Conservation (phyloP, 1,140 invertebrate species). For the Anastrepha obliqua region DNA sequence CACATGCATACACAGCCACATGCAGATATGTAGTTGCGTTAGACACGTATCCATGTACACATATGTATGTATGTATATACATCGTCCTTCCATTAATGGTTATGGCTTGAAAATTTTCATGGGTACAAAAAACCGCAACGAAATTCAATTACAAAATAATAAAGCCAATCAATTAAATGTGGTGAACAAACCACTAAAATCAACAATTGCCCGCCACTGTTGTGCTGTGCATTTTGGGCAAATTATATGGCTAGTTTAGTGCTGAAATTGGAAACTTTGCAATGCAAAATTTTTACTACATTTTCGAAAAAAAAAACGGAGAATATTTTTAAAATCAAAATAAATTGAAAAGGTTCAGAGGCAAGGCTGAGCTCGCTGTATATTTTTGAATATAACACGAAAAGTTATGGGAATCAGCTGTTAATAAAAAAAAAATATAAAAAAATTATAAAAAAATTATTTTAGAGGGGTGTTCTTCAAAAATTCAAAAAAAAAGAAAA, state of each 20-base stretch:
- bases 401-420: too few relatives aligned
- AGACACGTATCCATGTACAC: not conserved
- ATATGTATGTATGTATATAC: not conserved
- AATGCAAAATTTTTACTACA: not conserved
- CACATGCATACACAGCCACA: too few relatives aligned
- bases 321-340: not conserved
- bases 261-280: not conserved
- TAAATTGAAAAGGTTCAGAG: not conserved
- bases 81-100: not conserved
- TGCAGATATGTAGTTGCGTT: too few relatives aligned
- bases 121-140: conserved; percentile 31
- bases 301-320: not conserved
- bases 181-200: conserved; percentile 28
- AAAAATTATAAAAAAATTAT: too few relatives aligned
- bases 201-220: not conserved
- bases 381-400: too few relatives aligned
- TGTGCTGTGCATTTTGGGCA: not conserved
- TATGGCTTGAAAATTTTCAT: conserved; percentile 31
- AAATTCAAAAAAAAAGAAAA: too few relatives aligned
- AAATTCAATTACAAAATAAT: conserved; percentile 53
- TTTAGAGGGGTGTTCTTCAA: too few relatives aligned
- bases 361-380: too few relatives aligned
- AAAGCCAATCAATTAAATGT: conserved; percentile 51
- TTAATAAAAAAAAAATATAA: too few relatives aligned
- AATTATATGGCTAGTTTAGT: not conserved